phyloP scores from a whole-genome alignment of 2,888 invertebrate species.

The Drosophila colorata region DNA sequence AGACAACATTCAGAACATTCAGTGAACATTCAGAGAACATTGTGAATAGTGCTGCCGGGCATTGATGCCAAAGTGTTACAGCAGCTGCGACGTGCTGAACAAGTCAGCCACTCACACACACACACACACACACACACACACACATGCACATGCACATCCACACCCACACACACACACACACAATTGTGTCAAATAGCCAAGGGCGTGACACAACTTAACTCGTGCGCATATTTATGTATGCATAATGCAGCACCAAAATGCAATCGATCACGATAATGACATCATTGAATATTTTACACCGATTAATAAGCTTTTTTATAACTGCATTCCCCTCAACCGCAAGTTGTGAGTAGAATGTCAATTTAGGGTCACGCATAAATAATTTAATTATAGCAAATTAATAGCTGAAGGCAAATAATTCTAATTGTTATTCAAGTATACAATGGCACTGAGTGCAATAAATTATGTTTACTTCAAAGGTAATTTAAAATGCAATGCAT shows the following conservation, averaged over 20 bases:
- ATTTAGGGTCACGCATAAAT: background rate
- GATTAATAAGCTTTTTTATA: background rate
- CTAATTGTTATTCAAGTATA: background rate
- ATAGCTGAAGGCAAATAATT: background rate
- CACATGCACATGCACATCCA: conserved; percentile 10
- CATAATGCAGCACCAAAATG: background rate
- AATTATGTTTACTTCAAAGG: background rate
- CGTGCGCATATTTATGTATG: background rate
- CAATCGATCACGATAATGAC: conserved; percentile 20
- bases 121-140: conserved; percentile 1
- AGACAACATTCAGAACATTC: conserved; percentile 15
- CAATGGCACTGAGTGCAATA: no score
- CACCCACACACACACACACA: conserved; percentile 11
- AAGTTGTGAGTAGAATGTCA: background rate
- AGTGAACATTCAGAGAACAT: conserved; percentile 22
- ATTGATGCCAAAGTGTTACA: conserved; percentile 38
- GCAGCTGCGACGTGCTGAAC: conserved; percentile 30
- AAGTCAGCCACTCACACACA: conserved; percentile 5
- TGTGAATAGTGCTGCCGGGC: conserved; percentile 36
- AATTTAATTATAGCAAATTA: background rate
- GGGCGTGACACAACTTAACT: conserved; percentile 13
- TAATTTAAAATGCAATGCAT: background rate
- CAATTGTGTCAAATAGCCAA: conserved; percentile 20
- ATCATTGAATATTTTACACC: conserved; percentile 10
- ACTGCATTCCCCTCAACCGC: background rate